phyloP scores from a whole-genome alignment of 2,113 vertebrate species.

The Scomber scombrus region DNA sequence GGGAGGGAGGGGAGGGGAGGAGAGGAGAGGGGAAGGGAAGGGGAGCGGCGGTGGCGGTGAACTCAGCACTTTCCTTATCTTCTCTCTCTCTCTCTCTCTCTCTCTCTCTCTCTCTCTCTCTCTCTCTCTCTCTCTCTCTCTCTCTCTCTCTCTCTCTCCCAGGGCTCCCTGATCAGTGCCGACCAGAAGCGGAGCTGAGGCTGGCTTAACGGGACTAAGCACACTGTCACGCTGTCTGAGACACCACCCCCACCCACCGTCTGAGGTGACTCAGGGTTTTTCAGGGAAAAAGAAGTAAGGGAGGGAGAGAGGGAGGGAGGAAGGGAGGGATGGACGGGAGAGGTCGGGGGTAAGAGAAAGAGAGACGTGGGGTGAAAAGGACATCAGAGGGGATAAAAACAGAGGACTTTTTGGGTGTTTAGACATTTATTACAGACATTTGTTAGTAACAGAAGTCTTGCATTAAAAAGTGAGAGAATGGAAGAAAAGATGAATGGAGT shows the following conservation, averaged over 20 bases:
- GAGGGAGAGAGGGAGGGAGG: background rate
- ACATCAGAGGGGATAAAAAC: background rate
- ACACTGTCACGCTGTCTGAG: constrained; percentile 69
- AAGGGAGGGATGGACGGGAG: too few species aligned
- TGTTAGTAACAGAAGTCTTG: background rate
- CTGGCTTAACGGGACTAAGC: constrained; percentile 70
- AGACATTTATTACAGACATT: constrained; percentile 32
- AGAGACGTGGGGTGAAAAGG: background rate
- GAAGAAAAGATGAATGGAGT: background rate
- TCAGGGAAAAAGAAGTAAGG: constrained; percentile 22
- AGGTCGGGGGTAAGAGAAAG: background rate
- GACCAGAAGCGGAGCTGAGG: constrained; percentile 63
- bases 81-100: constrained; percentile 34
- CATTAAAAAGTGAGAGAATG: background rate
- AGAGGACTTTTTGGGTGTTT: background rate
- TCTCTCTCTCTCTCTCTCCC: constrained; percentile 39
- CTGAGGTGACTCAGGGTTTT: constrained; percentile 79
- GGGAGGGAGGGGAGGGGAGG: background rate
- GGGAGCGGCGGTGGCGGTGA: constrained; percentile 28
- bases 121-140: constrained; percentile 10
- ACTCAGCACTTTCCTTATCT: constrained; percentile 66
- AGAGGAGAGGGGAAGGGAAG: background rate
- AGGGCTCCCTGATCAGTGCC: constrained; percentile 64
- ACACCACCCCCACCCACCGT: constrained; percentile 53
- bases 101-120: constrained; percentile 18